Evolutionary conservation across 2,888 invertebrate species (phyloP).

Genomic region (Drosophila diplacantha): DNA sequence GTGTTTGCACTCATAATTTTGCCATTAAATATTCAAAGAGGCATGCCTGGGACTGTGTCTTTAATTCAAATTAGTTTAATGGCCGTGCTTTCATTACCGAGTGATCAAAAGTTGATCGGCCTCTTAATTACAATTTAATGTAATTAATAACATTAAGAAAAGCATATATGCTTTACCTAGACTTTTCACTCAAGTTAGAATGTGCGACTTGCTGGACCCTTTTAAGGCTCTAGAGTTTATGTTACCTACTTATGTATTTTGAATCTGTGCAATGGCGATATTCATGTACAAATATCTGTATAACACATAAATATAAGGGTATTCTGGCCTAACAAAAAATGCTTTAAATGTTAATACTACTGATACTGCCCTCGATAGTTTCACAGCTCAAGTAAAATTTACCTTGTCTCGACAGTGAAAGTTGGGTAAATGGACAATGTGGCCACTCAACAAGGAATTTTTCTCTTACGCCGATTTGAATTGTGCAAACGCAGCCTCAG

Average conservation of each 20-base stretch:
- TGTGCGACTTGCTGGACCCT: not conserved
- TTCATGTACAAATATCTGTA: not conserved
- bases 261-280: not conserved
- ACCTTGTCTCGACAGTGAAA: not conserved
- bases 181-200: not conserved
- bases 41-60: constrained; percentile 16
- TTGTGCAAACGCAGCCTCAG: not conserved
- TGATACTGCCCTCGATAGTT: not conserved
- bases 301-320: not conserved
- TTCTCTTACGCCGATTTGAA: not conserved
- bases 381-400: not conserved
- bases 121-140: constrained; percentile 17
- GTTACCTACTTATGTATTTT: not conserved
- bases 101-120: constrained; percentile 45
- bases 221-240: not conserved
- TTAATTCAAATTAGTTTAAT: constrained; percentile 37
- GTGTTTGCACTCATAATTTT: constrained; percentile 15
- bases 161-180: not conserved
- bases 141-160: not conserved
- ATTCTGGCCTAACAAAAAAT: too few species aligned
- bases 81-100: constrained; percentile 37
- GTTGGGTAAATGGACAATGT: not conserved
- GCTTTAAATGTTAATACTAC: not conserved
- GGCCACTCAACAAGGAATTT: not conserved
- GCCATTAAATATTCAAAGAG: constrained; percentile 18